phyloP scores from a whole-genome alignment of 2,888 invertebrate genomes.

The Apodemia hepburni region DNA sequence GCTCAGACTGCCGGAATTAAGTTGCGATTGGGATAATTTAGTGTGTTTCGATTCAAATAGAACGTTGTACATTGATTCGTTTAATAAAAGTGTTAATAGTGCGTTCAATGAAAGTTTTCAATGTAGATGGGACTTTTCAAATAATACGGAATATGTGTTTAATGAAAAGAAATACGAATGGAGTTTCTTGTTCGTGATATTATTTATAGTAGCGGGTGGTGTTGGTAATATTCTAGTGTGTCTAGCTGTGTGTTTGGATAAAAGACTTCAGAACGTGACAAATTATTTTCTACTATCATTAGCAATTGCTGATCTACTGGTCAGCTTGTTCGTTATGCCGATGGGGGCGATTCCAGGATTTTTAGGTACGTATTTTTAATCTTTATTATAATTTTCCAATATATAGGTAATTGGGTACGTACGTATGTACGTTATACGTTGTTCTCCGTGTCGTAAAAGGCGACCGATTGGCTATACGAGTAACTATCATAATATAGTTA shows the following conservation, averaged over 20 bases:
- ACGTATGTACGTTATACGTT: too few relatives aligned
- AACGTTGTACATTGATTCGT: constrained; percentile 49
- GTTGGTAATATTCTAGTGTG: constrained; percentile 96
- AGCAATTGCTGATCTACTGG: constrained; percentile 95
- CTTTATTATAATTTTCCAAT: too few relatives aligned
- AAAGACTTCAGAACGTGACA: constrained; percentile 95
- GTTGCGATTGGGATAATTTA: constrained; percentile 56
- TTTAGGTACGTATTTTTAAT: constrained; percentile 85
- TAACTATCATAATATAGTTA: too few relatives aligned
- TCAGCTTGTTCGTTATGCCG: constrained; percentile 97
- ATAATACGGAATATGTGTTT: constrained; percentile 42
- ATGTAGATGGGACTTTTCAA: constrained; percentile 58
- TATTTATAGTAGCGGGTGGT: constrained; percentile 93
- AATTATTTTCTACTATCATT: constrained; percentile 97
- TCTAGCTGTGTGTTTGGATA: constrained; percentile 94
- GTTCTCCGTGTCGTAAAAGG: too few relatives aligned
- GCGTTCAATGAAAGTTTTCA: constrained; percentile 50
- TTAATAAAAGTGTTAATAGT: constrained; percentile 41
- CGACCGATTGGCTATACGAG: too few relatives aligned
- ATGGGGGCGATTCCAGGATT: constrained; percentile 96
- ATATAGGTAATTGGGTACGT: too few relatives aligned
- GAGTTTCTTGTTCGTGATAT: constrained; percentile 90
- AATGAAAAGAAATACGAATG: constrained; percentile 82
- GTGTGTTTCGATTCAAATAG: constrained; percentile 56
- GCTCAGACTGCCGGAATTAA: constrained; percentile 55